Evolutionary conservation across 2,888 invertebrate species (phyloP), one percentile per base, ranked within the genome.

Genomic region (Yponomeuta malinellus): DNA sequence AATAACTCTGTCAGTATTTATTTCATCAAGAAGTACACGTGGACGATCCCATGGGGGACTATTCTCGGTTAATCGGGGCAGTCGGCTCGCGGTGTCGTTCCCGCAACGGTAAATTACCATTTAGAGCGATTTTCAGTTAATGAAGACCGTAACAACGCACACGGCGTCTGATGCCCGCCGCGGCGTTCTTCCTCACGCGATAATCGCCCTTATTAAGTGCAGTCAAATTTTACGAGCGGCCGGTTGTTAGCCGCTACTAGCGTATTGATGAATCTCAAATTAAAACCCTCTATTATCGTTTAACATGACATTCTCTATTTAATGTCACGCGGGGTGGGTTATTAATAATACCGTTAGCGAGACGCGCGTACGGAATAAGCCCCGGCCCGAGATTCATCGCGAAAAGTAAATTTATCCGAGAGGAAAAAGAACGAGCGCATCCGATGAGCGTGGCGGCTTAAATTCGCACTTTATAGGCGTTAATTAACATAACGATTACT

Each of bases 151-250:
- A 86, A 83, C 84, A 82, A 81, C 80, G 78, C 77, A 73, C 77
- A 74, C 79, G 81, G 77, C 81, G 79, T 80, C 81, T 48, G 64
- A 59, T 15, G 33, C 63, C 80, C 78, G 79, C 83, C 84, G 84
- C 83, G 81, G 81, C 83, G 80, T 83, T 83, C 81, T 79, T 83
- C 83, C 63, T 78, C 79, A 81, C 78, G 81, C 83, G 81, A 85
- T 89, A 86, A 88, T 88, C 85, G 87, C 84, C 78, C 89, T 89
- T 87, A 90, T 89, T 90, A 90, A 88, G 83, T 76, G 87, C 90
- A 90, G 88, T 90, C 90, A 90, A 90, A 89, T 91, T 91, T 90
- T 90, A 91, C 85, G 90, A 90, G 81, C 89, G 80, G 83, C 84
- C 84, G 88, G 85, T 83, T 87, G 86, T 87, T 86, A 86, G 82